Conservation (phyloP, 2,888 invertebrate genomes). For the Tridacna gigas region DNA sequence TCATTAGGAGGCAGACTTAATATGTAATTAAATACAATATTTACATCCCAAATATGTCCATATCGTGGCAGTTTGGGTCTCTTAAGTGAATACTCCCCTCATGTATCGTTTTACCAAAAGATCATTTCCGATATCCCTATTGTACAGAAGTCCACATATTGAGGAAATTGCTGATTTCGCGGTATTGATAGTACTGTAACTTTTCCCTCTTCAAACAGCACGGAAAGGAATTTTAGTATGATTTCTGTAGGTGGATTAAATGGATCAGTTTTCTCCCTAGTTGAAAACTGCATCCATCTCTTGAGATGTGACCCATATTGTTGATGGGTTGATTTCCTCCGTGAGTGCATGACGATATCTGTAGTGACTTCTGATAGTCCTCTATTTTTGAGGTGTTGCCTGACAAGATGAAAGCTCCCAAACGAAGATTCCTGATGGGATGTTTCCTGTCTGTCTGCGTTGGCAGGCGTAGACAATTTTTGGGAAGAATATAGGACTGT, state of each 20-base stretch:
- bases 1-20: too few species aligned
- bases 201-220: not conserved
- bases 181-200: slow-evolving; percentile 26
- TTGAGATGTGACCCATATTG: slow-evolving; percentile 7
- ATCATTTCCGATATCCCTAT: not conserved
- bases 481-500: not conserved
- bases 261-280: slow-evolving; percentile 1
- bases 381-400: slow-evolving; percentile 10
- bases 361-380: slow-evolving; percentile 18
- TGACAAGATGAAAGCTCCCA: slow-evolving; percentile 7
- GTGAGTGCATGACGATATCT: slow-evolving; percentile 6
- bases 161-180: slow-evolving; percentile 16
- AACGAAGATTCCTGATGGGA: not conserved
- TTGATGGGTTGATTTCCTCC: slow-evolving; percentile 11
- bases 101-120: not conserved
- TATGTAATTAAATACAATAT: too few species aligned
- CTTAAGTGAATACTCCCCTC: not conserved
- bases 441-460: not conserved
- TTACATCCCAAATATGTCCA: too few species aligned
- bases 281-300: slow-evolving; percentile 1
- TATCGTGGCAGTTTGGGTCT: too few species aligned
- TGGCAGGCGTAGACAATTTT: not conserved
- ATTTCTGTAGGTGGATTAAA: slow-evolving; percentile 2
- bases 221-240: slow-evolving; percentile 4
- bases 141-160: not conserved